These are phyloP conservation scores for Ferrisia virgata DNA, from an alignment of 2,888 invertebrate species.

Conservation along the genomic window DNA sequence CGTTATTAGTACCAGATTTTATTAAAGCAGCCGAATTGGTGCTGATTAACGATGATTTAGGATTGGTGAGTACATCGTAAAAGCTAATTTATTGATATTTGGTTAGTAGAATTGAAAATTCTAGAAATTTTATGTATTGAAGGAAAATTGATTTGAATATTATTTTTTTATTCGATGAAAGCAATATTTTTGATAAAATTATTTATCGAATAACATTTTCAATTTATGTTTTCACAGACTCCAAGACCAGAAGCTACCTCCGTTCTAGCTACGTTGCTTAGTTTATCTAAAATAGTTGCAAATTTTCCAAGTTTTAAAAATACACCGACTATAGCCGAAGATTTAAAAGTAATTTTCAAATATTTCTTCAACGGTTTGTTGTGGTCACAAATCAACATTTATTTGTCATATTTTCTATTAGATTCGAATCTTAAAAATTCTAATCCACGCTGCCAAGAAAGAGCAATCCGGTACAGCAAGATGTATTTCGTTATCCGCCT, in stretches of 20 bases:
- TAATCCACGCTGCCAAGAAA: slow-evolving; percentile 80
- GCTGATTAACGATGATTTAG: slow-evolving; percentile 73
- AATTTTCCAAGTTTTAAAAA: slow-evolving; percentile 60
- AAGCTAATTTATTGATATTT: background rate
- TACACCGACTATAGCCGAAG: slow-evolving; percentile 9
- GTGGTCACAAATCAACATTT: slow-evolving; percentile 27
- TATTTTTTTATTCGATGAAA: slow-evolving; percentile 25
- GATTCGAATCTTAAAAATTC: slow-evolving; percentile 84
- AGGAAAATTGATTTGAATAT: no score
- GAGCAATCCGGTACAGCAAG: slow-evolving; percentile 86
- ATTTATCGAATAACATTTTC: background rate
- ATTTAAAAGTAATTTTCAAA: slow-evolving; percentile 52
- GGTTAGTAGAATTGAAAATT: background rate
- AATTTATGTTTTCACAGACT: slow-evolving; percentile 60
- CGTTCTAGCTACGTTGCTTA: slow-evolving; percentile 79
- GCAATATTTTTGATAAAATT: no score
- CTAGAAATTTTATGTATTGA: no score
- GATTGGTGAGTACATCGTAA: slow-evolving; percentile 53
- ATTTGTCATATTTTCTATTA: slow-evolving; percentile 52
- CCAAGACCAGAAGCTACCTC: slow-evolving; percentile 89
- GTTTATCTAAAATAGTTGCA: slow-evolving; percentile 70
- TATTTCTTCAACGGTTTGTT: no score
- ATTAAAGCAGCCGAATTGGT: slow-evolving; percentile 86
- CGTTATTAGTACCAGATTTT: slow-evolving; percentile 80
- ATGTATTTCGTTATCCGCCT: slow-evolving; percentile 81